Evolutionary conservation across 2,113 vertebrate species (phyloP), one percentile per base, ranked within the genome.

Genomic region (Triplophysa dalaica): DNA sequence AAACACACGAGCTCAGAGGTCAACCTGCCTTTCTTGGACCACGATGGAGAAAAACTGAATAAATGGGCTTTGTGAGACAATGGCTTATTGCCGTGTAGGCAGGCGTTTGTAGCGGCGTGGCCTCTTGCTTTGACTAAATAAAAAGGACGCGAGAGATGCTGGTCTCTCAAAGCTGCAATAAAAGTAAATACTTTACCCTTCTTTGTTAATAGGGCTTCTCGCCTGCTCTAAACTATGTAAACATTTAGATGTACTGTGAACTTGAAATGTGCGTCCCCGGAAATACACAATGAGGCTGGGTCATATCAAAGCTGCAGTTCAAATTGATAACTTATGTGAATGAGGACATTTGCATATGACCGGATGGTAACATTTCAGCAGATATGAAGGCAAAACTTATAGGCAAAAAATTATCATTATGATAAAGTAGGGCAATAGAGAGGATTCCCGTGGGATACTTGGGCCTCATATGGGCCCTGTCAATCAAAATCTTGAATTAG

Each of bases 11-110:
- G 82, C 70, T 70, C 52, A 38, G 67, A 78, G 87, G 87, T 89
- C 90, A 89, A 77, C 83, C 85, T 81, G 83, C 83, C 86, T 86
- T 90, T 88, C 89, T 85, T 69, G 81, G 85, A 81, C 81, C 68
- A 82, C 86, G 78, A 76, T 78, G 85, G 83, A 81, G 52, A 64
- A 86, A 85, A 89, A 86, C 85, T 66, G 84, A 89, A 85, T 86
- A 81, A 89, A 84, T 83, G 78, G 82, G 70, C 84, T 88, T 88
- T 90, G 88, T 90, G 87, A 65, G 68, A 68, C 64, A 78, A 84
- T 73, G 10, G 86, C 78, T 77, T 69, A 82, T 82, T 80, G 85
- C 84, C 63, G 81, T 87, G 85, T 87, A 81, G 83, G 87, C 77
- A 60, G 11, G 67, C 78, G 73, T 85, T 84, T 87, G 82, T 86